Evolutionary conservation across 2,888 invertebrate genomes (phyloP), one percentile per base, ranked within the genome.

Genomic region (Ceriagrion tenellum): DNA sequence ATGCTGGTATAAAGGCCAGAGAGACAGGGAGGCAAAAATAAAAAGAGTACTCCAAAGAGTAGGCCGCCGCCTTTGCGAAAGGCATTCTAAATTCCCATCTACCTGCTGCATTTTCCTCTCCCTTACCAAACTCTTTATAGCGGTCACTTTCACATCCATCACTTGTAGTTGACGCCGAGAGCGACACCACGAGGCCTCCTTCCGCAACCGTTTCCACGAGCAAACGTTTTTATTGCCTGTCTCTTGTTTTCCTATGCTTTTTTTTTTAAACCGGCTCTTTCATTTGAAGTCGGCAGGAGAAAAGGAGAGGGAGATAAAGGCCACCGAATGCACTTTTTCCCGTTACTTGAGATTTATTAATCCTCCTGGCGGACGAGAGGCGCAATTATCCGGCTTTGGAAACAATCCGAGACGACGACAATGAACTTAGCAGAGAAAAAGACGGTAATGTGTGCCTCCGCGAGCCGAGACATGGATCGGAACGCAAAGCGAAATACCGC

Each of bases 241-340:
- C 0, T 20, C 59, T 59, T 59, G 16, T 59, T 59, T 59, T 3
- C 13, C 59, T 59, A 2, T 20, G 59, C 13, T 59, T 59, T 59
- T 12, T 20, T 59, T 59, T 59, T 20, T 59, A 2, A 16, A 18
- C 13, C 81, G 35, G 23, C 69, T 69, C n/a, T 69, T 81, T 81
- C 10, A 16, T 18, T 35, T 81, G 13, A 81, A 30, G 81, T 35
- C 35, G 13, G 30, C 13, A 6, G 4, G 59, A 16, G 59, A 59
- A 0, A 59, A 20, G 23, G 59, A 59, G 12, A 59, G 30, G 16
- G 12, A 35, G 81, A 16, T 13, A 81, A 81, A 81, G 30, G 81
- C 81, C 81, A 81, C 81, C 35, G 81, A 35, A 81, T 26, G 81
- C 81, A 18, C 81, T 81, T 35, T 59, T 81, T 81, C 81, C 81